These are phyloP conservation scores for Microtus ochrogaster DNA, from an alignment of 2,113 vertebrate genomes.

Conservation along the genomic window DNA sequence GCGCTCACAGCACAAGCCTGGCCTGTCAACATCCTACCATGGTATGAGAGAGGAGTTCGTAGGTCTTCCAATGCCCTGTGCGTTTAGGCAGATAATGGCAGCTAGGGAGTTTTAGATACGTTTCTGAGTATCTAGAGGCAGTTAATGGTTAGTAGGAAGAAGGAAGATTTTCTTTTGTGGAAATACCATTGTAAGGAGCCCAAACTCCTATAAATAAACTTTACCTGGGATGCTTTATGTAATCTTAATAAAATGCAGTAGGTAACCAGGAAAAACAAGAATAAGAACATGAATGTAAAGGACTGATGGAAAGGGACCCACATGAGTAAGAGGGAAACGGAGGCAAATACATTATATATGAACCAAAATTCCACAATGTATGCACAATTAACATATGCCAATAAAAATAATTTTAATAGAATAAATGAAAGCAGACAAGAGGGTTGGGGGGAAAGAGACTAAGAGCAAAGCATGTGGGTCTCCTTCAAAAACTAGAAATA, in stretches of 20 bases:
- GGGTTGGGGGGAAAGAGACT: background rate
- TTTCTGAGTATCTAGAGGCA: background rate
- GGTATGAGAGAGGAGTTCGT: background rate
- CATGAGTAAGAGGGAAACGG: background rate
- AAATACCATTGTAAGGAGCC: background rate
- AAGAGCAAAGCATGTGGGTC: background rate
- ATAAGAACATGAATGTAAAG: too few relatives aligned
- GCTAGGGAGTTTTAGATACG: background rate
- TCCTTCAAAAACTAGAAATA: background rate
- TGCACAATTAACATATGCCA: background rate
- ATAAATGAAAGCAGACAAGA: background rate
- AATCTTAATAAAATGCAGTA: background rate
- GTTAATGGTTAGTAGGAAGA: background rate
- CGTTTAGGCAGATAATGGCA: background rate
- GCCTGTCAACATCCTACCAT: background rate
- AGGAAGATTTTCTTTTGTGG: background rate
- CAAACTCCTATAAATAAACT: background rate
- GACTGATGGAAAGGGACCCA: too few relatives aligned
- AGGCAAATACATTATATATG: background rate
- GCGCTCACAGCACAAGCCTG: background rate
- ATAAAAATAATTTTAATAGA: background rate
- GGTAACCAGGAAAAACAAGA: background rate
- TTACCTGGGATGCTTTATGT: background rate
- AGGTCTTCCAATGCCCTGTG: rapidly evolving
- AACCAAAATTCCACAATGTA: background rate